A percentile compares a stretch with the other conserved stretches of the same genome.
Conservation (phyloP, 2,797 vertebrate genomes). For the Pangasius larnaudii region DNA sequence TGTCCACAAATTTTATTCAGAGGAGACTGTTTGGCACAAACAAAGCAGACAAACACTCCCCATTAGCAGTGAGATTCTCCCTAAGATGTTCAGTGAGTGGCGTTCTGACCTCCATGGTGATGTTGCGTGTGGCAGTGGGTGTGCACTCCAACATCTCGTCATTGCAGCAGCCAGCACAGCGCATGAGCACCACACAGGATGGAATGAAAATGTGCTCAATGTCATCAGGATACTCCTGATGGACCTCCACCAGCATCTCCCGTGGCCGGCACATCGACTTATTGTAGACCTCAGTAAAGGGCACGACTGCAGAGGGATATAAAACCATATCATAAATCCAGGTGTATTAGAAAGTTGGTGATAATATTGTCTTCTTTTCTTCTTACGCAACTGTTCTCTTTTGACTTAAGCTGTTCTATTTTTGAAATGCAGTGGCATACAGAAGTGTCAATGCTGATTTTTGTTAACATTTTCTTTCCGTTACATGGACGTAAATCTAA, state of each 20-base stretch:
- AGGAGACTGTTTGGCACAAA: neutral
- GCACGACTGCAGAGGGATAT: constrained; percentile 79
- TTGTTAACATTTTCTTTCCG: neutral
- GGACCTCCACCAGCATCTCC: constrained; percentile 94
- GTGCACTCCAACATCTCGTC: constrained; percentile 92
- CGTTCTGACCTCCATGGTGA: constrained; percentile 82
- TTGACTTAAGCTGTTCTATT: neutral
- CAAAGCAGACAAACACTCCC: neutral
- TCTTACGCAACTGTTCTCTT: neutral
- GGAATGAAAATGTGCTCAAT: constrained; percentile 97
- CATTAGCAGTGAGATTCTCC: neutral
- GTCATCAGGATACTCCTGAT: constrained; percentile 95
- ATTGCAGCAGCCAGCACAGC: constrained; percentile 94
- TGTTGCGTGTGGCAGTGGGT: constrained; percentile 84
- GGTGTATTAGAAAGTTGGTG: neutral
- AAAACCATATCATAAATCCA: neutral
- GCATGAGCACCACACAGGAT: constrained; percentile 91
- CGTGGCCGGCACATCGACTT: constrained; percentile 91
- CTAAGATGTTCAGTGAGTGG: neutral
- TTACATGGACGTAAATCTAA: neutral
- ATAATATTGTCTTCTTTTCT: neutral
- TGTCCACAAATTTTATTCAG: neutral
- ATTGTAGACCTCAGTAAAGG: constrained; percentile 91
- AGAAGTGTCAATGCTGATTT: neutral
- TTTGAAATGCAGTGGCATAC: neutral